Conservation (phyloP, 2,888 invertebrate genomes). For the Tanypteryx hageni region DNA sequence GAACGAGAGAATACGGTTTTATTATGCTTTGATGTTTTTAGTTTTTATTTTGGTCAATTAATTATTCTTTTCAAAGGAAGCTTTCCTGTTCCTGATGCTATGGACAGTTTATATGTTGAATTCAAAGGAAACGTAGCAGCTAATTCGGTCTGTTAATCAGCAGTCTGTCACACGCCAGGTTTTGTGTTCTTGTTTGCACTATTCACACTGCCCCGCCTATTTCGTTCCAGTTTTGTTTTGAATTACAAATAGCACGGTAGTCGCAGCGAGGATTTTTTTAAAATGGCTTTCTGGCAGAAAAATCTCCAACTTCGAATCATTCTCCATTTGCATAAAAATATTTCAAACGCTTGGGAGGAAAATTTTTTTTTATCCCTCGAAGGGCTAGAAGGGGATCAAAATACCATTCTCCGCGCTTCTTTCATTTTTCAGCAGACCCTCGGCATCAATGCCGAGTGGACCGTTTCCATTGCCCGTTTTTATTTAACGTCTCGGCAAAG, state of each 20-base stretch:
- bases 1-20: background rate
- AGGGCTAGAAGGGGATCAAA: constrained; percentile 1
- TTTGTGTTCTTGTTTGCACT: constrained; percentile 8
- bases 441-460: background rate
- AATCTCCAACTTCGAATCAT: constrained; percentile 13
- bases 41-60: constrained; percentile 11
- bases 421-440: background rate
- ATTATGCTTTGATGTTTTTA: background rate
- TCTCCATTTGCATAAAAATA: constrained; percentile 19
- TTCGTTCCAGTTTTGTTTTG: background rate
- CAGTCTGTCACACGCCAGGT: background rate
- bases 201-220: background rate
- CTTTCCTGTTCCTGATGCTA: background rate
- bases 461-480: background rate
- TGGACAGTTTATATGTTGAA: no score
- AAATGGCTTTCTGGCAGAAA: background rate
- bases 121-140: no score
- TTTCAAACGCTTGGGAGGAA: background rate
- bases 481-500: background rate
- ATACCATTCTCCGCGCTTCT: constrained; percentile 5
- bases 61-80: background rate
- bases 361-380: background rate
- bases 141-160: background rate
- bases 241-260: background rate
- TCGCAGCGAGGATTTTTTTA: background rate